These are phyloP conservation scores for Lagocephalus sceleratus DNA, from an alignment of 2,797 vertebrate species.

Conservation along the genomic window DNA sequence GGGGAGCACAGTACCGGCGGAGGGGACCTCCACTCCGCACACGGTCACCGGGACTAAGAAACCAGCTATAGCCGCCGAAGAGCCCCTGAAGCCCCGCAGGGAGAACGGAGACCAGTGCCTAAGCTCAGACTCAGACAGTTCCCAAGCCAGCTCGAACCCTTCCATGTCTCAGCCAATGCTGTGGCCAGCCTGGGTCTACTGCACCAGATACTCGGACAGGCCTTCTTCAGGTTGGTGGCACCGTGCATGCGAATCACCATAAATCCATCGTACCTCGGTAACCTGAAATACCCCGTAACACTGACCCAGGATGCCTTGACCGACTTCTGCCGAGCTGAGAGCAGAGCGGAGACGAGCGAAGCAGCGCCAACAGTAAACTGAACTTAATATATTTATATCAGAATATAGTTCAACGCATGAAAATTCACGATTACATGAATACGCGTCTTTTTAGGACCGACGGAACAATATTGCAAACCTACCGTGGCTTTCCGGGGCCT, in stretches of 20 bases:
- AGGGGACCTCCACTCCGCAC: conserved; percentile 84
- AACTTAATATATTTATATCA: background rate
- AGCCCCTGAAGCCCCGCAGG: conserved; percentile 80
- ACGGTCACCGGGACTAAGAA: conserved; percentile 78
- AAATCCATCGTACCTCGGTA: conserved; percentile 33
- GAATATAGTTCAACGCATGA: background rate
- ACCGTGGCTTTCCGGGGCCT: too few relatives aligned
- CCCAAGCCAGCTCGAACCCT: conserved; percentile 86
- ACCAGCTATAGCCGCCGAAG: conserved; percentile 78
- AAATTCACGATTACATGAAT: too few relatives aligned
- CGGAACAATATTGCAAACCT: too few relatives aligned
- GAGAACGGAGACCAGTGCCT: conserved; percentile 87
- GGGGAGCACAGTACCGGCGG: conserved; percentile 79
- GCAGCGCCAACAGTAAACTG: background rate
- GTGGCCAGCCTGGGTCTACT: conserved; percentile 99
- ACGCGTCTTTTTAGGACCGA: too few relatives aligned
- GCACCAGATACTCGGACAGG: conserved; percentile 97
- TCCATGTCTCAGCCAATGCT: conserved; percentile 84
- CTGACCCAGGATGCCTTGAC: conserved; percentile 72
- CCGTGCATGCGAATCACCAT: conserved; percentile 26
- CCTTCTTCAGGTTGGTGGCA: conserved; percentile 91
- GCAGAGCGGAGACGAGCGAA: conserved; percentile 17
- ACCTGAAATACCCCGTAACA: conserved; percentile 73
- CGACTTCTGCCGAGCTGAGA: conserved; percentile 55
- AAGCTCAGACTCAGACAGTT: conserved; percentile 97